Evolutionary conservation across 2,888 invertebrate species (phyloP).

Genomic region (Iphiclides podalirius): DNA sequence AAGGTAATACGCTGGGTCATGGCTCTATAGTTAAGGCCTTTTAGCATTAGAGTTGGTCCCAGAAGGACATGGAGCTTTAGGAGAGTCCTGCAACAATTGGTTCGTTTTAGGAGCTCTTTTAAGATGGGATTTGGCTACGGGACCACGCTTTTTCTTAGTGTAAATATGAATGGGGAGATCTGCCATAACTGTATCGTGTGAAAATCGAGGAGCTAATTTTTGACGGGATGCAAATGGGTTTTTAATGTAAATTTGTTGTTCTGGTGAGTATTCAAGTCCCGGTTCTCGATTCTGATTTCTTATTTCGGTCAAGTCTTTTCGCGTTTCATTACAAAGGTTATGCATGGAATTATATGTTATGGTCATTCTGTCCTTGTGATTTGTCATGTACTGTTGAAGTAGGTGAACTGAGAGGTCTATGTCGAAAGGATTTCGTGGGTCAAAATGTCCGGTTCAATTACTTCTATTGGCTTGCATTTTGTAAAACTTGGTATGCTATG

Average conservation of each 20-base stretch:
- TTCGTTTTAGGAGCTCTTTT: conserved; percentile 18
- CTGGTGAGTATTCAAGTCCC: conserved; percentile 22
- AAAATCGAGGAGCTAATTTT: conserved; percentile 20
- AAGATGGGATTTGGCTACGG: conserved; percentile 25
- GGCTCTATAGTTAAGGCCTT: conserved; percentile 28
- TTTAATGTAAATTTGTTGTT: conserved; percentile 25
- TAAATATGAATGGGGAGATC: conserved; percentile 29
- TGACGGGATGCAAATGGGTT: conserved; percentile 8
- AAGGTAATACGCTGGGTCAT: conserved; percentile 31
- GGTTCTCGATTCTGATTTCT: conserved; percentile 18
- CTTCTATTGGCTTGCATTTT: not conserved
- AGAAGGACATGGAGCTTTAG: not conserved
- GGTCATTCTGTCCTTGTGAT: not conserved
- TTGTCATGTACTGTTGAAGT: not conserved
- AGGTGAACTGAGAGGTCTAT: not conserved
- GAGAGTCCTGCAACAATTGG: conserved; percentile 26
- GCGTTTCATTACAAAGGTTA: not conserved
- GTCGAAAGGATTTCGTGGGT: not conserved
- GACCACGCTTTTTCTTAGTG: conserved; percentile 24
- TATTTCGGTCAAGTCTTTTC: too few species aligned
- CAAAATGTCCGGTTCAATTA: not conserved
- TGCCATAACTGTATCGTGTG: conserved; percentile 22
- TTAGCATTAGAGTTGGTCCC: conserved; percentile 21
- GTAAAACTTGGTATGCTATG: not conserved
- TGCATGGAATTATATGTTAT: not conserved